Conservation (phyloP, 2,888 invertebrate species). For the Urechis unicinctus region DNA sequence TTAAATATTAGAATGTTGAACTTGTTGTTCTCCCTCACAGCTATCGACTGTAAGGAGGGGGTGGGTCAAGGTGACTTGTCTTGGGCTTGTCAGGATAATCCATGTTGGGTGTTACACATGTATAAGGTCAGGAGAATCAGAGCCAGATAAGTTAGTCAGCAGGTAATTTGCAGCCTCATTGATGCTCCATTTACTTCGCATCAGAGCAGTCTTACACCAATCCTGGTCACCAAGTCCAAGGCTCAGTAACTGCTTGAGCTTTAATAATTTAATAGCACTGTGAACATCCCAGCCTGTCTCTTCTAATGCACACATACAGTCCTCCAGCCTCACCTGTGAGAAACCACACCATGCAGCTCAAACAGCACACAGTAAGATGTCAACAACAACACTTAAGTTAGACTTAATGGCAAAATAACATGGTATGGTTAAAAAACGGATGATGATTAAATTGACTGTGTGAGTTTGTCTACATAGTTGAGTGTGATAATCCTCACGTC, state of each 20-base stretch:
- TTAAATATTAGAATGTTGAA: too few relatives aligned
- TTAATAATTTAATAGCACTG: conserved; percentile 75
- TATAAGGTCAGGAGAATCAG: neutral
- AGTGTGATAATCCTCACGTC: conserved; percentile 37
- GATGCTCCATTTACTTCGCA: conserved; percentile 63
- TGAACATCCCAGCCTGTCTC: conserved; percentile 83
- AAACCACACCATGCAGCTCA: conserved; percentile 6
- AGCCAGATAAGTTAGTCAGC: conserved; percentile 24
- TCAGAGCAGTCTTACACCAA: conserved; percentile 55
- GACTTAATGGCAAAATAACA: too few relatives aligned
- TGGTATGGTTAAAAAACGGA: neutral
- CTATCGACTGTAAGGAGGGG: too few relatives aligned
- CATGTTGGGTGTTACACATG: neutral
- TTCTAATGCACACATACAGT: conserved; percentile 74
- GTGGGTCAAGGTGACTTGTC: too few relatives aligned
- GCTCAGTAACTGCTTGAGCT: conserved; percentile 58
- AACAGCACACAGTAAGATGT: neutral
- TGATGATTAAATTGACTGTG: neutral
- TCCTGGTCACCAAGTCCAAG: conserved; percentile 42
- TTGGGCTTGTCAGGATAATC: too few relatives aligned
- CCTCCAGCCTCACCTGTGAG: conserved; percentile 55
- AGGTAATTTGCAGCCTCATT: conserved; percentile 63
- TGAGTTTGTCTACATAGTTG: neutral
- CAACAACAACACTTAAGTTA: too few relatives aligned
- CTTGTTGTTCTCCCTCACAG: too few relatives aligned